phyloP scores from a whole-genome alignment of 1,140 invertebrate genomes.

The Marisa cornuarietis region DNA sequence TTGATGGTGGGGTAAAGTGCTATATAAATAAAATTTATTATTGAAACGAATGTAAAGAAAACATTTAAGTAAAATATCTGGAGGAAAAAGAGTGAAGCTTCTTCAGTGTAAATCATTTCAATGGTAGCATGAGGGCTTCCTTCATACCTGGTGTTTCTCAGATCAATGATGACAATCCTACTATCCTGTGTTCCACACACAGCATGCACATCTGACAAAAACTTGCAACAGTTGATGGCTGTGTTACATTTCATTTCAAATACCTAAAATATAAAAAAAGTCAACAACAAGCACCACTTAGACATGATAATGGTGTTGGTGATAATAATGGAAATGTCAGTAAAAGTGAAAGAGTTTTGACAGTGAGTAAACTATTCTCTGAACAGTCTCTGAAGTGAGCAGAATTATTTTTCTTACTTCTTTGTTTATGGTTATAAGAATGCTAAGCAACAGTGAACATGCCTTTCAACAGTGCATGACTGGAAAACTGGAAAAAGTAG shows the following conservation, averaged over 20 bases:
- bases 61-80: too few species aligned
- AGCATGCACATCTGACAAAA: slow-evolving; percentile 54
- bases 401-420: neutral
- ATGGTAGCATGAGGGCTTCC: neutral
- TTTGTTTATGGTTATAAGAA: neutral
- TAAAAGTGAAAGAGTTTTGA: neutral
- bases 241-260: slow-evolving; percentile 61
- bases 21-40: neutral
- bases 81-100: too few species aligned
- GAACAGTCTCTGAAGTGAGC: neutral
- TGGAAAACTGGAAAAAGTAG: neutral
- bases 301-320: neutral
- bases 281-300: neutral
- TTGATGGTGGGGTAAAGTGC: too few species aligned
- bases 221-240: slow-evolving; percentile 68
- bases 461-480: neutral
- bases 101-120: neutral
- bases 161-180: slow-evolving; percentile 57
- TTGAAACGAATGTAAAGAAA: too few species aligned
- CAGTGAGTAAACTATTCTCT: too few species aligned
- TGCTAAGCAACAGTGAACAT: neutral
- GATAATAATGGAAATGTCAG: neutral
- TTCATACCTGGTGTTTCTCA: slow-evolving; percentile 60
- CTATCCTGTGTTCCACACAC: slow-evolving; percentile 67
- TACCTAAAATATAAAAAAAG: slow-evolving; percentile 47